These are phyloP conservation scores for Conus ventricosus DNA, from an alignment of 1,140 invertebrate species.

Conservation along the genomic window DNA sequence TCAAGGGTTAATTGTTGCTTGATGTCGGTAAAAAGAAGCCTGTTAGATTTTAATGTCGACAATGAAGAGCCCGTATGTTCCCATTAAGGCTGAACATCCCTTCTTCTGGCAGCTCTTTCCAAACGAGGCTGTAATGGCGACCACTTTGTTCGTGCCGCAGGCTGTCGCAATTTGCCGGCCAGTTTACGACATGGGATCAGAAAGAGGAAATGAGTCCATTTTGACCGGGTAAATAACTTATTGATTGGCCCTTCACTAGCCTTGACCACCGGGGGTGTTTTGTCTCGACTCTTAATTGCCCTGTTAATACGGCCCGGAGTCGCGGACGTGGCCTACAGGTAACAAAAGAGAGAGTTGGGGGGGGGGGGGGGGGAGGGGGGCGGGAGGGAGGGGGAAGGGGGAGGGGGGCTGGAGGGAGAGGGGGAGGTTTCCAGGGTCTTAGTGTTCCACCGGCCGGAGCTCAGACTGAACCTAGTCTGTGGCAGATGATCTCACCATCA, in stretches of 20 bases:
- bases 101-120: background rate
- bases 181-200: slow-evolving; percentile 14
- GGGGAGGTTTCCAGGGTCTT: background rate
- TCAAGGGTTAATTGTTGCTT: background rate
- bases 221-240: slow-evolving; percentile 14
- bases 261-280: slow-evolving; percentile 19
- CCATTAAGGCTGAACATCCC: background rate
- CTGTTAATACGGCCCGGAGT: background rate
- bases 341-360: background rate
- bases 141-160: slow-evolving; percentile 17
- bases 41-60: slow-evolving; percentile 28
- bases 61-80: background rate
- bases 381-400: no score
- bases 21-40: slow-evolving; percentile 6
- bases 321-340: background rate
- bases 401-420: no score
- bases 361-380: no score
- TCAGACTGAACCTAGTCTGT: background rate
- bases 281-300: slow-evolving; percentile 20
- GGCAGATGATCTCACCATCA: background rate
- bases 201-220: slow-evolving; percentile 23
- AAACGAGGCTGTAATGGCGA: slow-evolving; percentile 8
- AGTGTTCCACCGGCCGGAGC: background rate
- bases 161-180: slow-evolving; percentile 7
- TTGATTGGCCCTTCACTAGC: background rate